Evolutionary conservation across 2,797 vertebrate genomes (phyloP), one percentile per base, ranked within the genome.

Genomic region (Emydoidea blandingii): DNA sequence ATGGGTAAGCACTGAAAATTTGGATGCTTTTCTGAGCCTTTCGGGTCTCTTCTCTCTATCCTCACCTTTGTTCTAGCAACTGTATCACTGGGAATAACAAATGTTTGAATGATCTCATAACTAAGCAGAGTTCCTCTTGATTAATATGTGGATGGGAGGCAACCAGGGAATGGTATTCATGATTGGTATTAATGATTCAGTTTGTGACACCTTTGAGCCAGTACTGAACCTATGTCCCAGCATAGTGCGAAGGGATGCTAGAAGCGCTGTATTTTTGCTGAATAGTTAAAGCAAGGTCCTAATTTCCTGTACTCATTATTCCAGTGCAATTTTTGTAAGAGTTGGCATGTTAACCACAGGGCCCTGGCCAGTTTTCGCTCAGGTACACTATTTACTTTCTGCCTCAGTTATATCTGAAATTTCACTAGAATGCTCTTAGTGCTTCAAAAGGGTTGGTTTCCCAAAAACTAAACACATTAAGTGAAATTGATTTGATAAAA

Each of bases 61-160:
- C 34, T 65, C 62, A 65, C 16, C 34, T 65, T 34, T 94, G 91
- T 94, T 27, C 27, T 37, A 31, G 23, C 54, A 90, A 29, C 10
- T 91, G 82, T 44, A 44, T 44, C 25, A 74, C 44, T 81, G 31
- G 59, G 8, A 16, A 65, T 93, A 92, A 91, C n/a, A 80, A 37
- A 78, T 83, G 94, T 59, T 92, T 86, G 74, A 92, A 9, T 90
- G 29, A 81, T 54, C 90, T 44, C 96, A 88, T 52, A 82, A 87
- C 54, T 25, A 82, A 91, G 52, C 65, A 37, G 85, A 78, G 82
- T 50, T 92, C 31, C 34, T 65, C 34, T 65, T 65, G 57, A 79
- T 93, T 87, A 86, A 87, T 94, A 92, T 87, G 80, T 91, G 80
- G 87, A 93, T 91, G 80, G 93, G 34, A 80, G 25, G 29, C 25